Conservation (phyloP, 2,113 vertebrate genomes). For the Ageneiosus marmoratus region DNA sequence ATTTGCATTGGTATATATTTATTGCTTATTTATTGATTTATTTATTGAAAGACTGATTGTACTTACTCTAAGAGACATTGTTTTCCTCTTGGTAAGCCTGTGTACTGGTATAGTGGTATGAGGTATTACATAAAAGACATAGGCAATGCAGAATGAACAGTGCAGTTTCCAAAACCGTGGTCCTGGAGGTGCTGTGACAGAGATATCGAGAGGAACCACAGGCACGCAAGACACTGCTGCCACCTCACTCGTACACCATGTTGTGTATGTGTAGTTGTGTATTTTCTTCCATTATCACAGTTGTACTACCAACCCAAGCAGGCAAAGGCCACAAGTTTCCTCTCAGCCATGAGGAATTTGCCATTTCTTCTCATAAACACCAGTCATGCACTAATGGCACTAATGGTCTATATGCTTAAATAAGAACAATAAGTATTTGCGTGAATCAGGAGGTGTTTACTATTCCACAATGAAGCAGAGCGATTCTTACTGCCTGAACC, state of each 20-base stretch:
- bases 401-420: conserved; percentile 4
- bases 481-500: background rate
- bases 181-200: background rate
- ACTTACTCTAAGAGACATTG: conserved; percentile 8
- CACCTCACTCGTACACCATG: background rate
- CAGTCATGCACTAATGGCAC: background rate
- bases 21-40: conserved; percentile 75
- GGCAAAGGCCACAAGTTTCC: background rate
- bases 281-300: background rate
- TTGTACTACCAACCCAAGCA: background rate
- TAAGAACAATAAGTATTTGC: background rate
- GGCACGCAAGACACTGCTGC: conserved; percentile 25
- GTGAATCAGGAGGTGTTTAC: background rate
- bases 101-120: conserved; percentile 11
- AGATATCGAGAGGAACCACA: background rate
- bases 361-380: background rate
- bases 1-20: conserved; percentile 73
- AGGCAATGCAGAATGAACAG: background rate
- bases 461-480: background rate
- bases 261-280: conserved; percentile 9
- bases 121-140: background rate
- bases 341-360: conserved; percentile 3
- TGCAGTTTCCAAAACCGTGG: background rate
- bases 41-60: conserved; percentile 57
- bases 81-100: conserved; percentile 4